phyloP scores from a whole-genome alignment of 2,888 invertebrate genomes.

The Drosophila melanosoma region DNA sequence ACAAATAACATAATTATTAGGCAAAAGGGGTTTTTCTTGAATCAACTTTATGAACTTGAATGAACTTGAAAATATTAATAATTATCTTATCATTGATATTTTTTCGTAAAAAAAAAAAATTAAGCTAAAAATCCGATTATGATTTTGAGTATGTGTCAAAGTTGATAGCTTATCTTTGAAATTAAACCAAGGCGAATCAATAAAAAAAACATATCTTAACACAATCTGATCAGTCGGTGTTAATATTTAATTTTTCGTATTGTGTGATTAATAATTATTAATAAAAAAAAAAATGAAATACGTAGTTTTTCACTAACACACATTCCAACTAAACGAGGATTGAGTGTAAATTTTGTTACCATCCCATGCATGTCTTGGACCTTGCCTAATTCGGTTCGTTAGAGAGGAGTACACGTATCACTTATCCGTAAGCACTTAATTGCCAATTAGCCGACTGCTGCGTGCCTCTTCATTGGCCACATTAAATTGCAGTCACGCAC shows the following conservation, averaged over 20 bases:
- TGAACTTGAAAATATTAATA: too few relatives aligned
- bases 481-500: constrained; percentile 47
- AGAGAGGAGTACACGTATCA: constrained; percentile 13
- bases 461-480: constrained; percentile 15
- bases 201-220: background rate
- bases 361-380: background rate
- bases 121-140: background rate
- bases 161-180: background rate
- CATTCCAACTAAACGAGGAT: background rate
- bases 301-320: background rate
- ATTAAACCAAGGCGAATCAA: background rate
- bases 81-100: background rate
- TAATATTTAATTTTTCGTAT: background rate
- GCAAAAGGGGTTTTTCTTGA: background rate
- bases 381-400: background rate
- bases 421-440: constrained; percentile 47
- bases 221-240: background rate
- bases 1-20: background rate
- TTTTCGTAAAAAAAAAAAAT: background rate
- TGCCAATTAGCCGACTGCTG: constrained; percentile 39
- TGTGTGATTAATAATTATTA: background rate
- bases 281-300: too few relatives aligned
- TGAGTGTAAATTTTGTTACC: background rate
- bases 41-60: background rate
- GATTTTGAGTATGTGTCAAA: background rate